phyloP scores from a whole-genome alignment of 2,113 vertebrate species.

The Microcebus murinus region DNA sequence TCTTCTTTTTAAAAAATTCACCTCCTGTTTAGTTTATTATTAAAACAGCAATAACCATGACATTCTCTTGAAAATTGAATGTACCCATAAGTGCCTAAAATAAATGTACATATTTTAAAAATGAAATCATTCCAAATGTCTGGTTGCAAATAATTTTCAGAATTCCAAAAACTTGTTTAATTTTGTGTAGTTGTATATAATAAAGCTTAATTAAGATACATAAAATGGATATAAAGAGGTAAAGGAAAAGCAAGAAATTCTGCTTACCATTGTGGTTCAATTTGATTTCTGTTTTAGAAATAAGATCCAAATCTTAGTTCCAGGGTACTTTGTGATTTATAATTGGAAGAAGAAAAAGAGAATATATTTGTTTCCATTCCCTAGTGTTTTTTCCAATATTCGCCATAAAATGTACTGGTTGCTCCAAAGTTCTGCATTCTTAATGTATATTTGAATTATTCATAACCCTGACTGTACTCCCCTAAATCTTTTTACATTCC shows the following conservation, averaged over 20 bases:
- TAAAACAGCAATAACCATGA: background rate
- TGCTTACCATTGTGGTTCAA: background rate
- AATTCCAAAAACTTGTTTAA: slow-evolving; percentile 25
- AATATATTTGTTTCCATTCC: slow-evolving; percentile 67
- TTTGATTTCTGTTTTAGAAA: slow-evolving; percentile 46
- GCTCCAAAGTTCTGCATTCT: slow-evolving; percentile 65
- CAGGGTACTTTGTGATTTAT: slow-evolving; percentile 31
- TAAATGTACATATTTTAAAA: slow-evolving; percentile 3
- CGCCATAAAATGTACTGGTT: slow-evolving; percentile 64
- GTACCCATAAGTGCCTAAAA: background rate
- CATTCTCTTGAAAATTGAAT: slow-evolving; percentile 37
- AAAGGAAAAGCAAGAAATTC: slow-evolving; percentile 27
- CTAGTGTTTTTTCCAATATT: slow-evolving; percentile 65
- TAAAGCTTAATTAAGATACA: background rate
- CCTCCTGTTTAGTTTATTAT: background rate
- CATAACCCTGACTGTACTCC: slow-evolving; percentile 69
- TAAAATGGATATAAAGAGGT: slow-evolving; percentile 1
- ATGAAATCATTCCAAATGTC: background rate
- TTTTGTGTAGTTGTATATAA: background rate
- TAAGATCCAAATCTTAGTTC: background rate
- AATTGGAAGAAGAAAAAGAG: slow-evolving; percentile 33
- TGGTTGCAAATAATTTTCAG: background rate
- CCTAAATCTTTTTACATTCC: slow-evolving; percentile 72
- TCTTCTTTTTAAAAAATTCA: background rate
- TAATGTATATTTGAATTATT: slow-evolving; percentile 77